Conservation (phyloP, 2,113 vertebrate genomes). For the Labrus mixtus region DNA sequence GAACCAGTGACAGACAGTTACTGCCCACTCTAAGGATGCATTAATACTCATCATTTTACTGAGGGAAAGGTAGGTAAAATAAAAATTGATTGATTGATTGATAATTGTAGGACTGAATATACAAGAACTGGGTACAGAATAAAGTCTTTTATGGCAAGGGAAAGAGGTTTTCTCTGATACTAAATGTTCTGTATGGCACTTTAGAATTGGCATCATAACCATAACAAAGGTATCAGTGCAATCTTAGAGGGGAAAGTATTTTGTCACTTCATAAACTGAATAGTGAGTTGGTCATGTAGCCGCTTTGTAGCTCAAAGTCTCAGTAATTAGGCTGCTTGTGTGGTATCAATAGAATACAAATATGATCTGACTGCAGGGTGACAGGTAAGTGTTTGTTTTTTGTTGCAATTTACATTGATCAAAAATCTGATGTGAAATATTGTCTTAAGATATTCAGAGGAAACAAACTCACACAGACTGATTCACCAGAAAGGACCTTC, state of each 20-base stretch:
- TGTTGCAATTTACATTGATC: not conserved
- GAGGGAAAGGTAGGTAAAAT: too few relatives aligned
- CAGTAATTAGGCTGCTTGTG: not conserved
- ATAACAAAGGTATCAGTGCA: slow-evolving; percentile 25
- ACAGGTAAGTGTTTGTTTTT: too few relatives aligned
- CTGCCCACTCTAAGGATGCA: slow-evolving; percentile 24
- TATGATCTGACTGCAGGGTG: not conserved
- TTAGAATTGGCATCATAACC: not conserved
- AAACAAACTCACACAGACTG: too few relatives aligned
- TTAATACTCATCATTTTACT: not conserved
- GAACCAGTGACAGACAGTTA: not conserved
- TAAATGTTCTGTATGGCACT: not conserved
- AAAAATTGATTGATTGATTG: too few relatives aligned
- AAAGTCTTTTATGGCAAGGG: not conserved
- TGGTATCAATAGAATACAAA: not conserved
- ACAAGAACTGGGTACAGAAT: too few relatives aligned
- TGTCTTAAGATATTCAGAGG: too few relatives aligned
- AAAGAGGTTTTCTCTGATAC: not conserved
- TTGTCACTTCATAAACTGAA: not conserved
- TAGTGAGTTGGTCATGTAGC: not conserved
- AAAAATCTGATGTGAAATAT: not conserved
- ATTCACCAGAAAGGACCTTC: too few relatives aligned
- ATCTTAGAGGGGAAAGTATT: not conserved
- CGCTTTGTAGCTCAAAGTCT: slow-evolving; percentile 12
- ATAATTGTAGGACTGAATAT: not conserved